phyloP scores from a whole-genome alignment of 2,797 vertebrate genomes.

The Sebastes itinus region DNA sequence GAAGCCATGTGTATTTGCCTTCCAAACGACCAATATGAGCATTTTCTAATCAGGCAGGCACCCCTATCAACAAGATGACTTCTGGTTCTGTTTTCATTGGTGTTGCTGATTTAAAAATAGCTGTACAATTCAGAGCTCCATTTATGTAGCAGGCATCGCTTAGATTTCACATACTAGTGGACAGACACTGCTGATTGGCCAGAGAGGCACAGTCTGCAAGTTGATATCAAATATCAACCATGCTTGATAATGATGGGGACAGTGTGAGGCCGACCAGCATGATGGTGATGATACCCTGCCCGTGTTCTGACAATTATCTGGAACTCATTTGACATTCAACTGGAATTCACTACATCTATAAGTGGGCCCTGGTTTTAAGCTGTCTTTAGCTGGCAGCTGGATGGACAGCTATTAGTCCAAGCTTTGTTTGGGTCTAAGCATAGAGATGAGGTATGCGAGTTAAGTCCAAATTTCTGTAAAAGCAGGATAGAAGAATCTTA shows the following conservation, averaged over 20 bases:
- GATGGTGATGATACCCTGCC: not conserved
- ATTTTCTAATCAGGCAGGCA: not conserved
- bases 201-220: not conserved
- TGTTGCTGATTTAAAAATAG: not conserved
- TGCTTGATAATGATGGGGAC: slow-evolving; percentile 1
- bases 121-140: not conserved
- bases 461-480: not conserved
- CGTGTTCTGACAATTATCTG: not conserved
- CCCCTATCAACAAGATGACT: not conserved
- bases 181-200: not conserved
- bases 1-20: not conserved
- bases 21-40: not conserved
- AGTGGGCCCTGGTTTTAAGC: not conserved
- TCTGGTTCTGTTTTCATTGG: not conserved
- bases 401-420: not conserved
- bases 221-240: slow-evolving; percentile 5
- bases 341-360: slow-evolving; percentile 4
- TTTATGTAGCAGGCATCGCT: not conserved
- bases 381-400: not conserved
- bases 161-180: not conserved
- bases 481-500: not conserved
- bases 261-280: not conserved
- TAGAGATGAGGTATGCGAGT: not conserved
- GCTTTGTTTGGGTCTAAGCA: not conserved
- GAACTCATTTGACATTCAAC: not conserved